Evolutionary conservation across 2,113 vertebrate genomes (phyloP), one percentile per base, ranked within the genome.

Genomic region (Myanophis thanlyinensis): DNA sequence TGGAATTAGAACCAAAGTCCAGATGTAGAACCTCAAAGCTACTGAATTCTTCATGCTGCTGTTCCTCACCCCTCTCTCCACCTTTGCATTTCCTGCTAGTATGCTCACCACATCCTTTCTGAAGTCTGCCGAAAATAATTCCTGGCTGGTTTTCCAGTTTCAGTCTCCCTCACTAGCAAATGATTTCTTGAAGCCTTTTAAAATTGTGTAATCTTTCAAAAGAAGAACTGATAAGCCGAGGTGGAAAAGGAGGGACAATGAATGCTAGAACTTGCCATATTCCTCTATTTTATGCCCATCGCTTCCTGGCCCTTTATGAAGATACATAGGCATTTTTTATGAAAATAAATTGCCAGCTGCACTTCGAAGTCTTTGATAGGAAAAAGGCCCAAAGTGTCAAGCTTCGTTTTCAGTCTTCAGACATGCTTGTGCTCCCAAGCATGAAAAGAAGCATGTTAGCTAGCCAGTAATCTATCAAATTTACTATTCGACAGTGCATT

Each of bases 291-390:
- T 92, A 89, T 87, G 52, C 40, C 18, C 40, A 91, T 23, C 48
- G 94, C 53, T 85, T 97, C 30, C 89, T 23, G 93, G 90, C 30
- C 85, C 93, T 95, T 93, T 85, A 40, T 94, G 90, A 95, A 94
- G 95, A 94, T 90, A 95, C 85, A 73, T 73, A 95, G 95, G 95
- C 93, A 95, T 96, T 94, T 95, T 93, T 96, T 93, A 97, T 94
- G 95, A 95, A 97, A 96, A 97, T 18, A 15, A 95, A 94, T 18
- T 62, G 56, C 93, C 91, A 52, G 27, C 18, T 35, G 92, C 40
- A 73, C 0, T 11, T 90, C 92, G 23, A 52, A 95, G 46, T 85
- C 92, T 94, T 95, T 89, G 92, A 85, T 92, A 85, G 91, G 80
- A 48, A 80, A 90, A 91, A 46, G 54, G 15, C 87, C 92, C 89